Percentiles rank a stretch among this genome's conserved stretches.
These are phyloP conservation scores for Dermolepida albohirtum DNA, from an alignment of 2,888 invertebrate species.

Conservation along the genomic window DNA sequence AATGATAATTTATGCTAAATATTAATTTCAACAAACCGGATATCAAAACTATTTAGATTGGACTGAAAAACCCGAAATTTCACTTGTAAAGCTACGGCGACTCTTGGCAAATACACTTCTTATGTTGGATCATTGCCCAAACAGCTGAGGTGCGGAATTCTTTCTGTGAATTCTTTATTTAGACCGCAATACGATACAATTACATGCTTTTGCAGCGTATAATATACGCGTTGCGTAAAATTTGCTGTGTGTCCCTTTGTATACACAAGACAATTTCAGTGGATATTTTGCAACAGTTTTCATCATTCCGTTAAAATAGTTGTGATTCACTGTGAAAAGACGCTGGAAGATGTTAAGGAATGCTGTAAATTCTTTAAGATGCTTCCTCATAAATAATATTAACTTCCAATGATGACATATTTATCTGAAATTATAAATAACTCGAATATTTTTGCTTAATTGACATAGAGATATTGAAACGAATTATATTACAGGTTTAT, in stretches of 20 bases:
- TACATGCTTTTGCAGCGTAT: background rate
- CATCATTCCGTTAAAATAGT: background rate
- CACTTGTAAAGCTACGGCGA: background rate
- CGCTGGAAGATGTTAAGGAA: background rate
- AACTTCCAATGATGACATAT: background rate
- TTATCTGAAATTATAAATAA: too few species aligned
- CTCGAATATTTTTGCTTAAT: too few species aligned
- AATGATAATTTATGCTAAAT: too few species aligned
- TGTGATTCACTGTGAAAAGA: background rate
- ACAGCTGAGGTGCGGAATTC: constrained; percentile 29
- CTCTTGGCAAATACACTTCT: constrained; percentile 6
- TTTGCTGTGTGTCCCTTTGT: constrained; percentile 16
- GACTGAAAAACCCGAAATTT: too few species aligned
- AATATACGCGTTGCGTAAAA: background rate
- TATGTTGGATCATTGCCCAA: constrained; percentile 29
- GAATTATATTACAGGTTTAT: too few species aligned
- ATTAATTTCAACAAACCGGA: too few species aligned
- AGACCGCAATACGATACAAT: constrained; percentile 15
- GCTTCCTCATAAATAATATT: background rate
- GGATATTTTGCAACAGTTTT: background rate
- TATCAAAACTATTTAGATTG: too few species aligned
- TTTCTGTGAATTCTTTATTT: constrained; percentile 27
- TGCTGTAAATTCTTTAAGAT: background rate
- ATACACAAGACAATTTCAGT: background rate
- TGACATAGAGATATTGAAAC: too few species aligned